Evolutionary conservation across 2,797 vertebrate species (phyloP).

Genomic region (Labroides dimidiatus): DNA sequence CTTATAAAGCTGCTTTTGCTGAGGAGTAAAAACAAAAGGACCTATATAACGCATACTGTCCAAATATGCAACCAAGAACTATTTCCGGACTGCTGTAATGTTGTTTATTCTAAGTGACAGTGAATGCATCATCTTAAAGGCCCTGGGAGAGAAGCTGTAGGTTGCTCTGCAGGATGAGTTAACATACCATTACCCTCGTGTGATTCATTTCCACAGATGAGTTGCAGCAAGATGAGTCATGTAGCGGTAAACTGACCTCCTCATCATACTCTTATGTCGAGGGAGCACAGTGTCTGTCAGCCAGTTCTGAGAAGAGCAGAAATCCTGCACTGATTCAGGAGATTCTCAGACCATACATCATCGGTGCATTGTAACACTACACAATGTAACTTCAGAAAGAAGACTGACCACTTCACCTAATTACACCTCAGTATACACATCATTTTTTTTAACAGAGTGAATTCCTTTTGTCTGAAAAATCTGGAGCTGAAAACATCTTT

Average conservation of each 20-base stretch:
- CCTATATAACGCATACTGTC: not conserved
- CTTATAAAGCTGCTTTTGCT: not conserved
- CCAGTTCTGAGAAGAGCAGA: conserved; percentile 4
- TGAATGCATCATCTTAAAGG: not conserved
- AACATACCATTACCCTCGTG: conserved; percentile 41
- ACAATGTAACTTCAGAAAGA: not conserved
- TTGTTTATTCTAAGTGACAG: not conserved
- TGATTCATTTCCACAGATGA: conserved; percentile 53
- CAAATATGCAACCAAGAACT: fast-evolving
- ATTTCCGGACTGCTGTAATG: not conserved
- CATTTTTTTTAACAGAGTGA: not conserved
- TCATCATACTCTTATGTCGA: conserved; percentile 22
- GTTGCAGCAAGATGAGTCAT: conserved; percentile 56
- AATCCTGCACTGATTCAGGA: conserved; percentile 24
- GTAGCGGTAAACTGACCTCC: conserved; percentile 36
- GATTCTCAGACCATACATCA: conserved; percentile 22
- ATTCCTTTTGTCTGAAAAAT: not conserved
- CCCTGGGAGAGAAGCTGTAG: not conserved
- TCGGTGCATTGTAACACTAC: not conserved
- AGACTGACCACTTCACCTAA: not conserved
- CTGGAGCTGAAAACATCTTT: not conserved
- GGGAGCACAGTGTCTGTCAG: conserved; percentile 15
- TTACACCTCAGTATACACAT: no score
- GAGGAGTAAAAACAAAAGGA: not conserved
- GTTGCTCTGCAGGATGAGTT: conserved; percentile 13